Conservation (phyloP, 1,140 invertebrate species). For the Diabrotica virgifera region DNA sequence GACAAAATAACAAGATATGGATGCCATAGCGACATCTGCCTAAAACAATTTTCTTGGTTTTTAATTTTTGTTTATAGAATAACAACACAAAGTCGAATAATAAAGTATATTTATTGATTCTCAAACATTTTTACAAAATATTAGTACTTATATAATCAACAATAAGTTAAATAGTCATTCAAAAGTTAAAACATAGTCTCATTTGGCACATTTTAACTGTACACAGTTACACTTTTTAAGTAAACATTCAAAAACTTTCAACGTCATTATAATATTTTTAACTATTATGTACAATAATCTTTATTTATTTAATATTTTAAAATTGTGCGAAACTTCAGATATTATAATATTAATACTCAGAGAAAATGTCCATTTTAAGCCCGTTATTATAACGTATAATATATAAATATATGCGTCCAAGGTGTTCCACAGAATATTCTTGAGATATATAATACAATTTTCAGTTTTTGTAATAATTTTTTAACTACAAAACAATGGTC, state of each 20-base stretch:
- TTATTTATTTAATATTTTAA: slow-evolving; percentile 1
- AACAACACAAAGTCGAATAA: background rate
- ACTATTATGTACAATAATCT: background rate
- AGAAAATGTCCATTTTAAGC: background rate
- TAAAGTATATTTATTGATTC: slow-evolving; percentile 15
- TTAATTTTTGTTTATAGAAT: too few relatives aligned
- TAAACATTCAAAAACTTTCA: slow-evolving; percentile 7
- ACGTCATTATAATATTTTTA: slow-evolving; percentile 8
- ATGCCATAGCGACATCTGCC: too few relatives aligned
- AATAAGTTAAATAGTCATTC: slow-evolving; percentile 31
- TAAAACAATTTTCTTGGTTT: too few relatives aligned
- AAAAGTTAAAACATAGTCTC: slow-evolving; percentile 21
- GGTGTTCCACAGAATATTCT: background rate
- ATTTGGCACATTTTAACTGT: slow-evolving; percentile 13
- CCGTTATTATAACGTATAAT: background rate
- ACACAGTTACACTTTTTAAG: slow-evolving; percentile 9
- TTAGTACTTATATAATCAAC: slow-evolving; percentile 28
- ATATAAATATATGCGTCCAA: slow-evolving; percentile 5
- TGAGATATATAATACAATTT: background rate
- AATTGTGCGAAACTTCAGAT: slow-evolving; percentile 7
- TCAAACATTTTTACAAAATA: slow-evolving; percentile 29
- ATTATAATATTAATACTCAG: background rate
- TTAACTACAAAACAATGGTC: background rate
- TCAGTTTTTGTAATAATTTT: background rate
- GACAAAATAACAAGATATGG: too few relatives aligned